Base-by-base conservation (phyloP, 2,888 invertebrate genomes). In the Acholoe squamosa region DNA sequence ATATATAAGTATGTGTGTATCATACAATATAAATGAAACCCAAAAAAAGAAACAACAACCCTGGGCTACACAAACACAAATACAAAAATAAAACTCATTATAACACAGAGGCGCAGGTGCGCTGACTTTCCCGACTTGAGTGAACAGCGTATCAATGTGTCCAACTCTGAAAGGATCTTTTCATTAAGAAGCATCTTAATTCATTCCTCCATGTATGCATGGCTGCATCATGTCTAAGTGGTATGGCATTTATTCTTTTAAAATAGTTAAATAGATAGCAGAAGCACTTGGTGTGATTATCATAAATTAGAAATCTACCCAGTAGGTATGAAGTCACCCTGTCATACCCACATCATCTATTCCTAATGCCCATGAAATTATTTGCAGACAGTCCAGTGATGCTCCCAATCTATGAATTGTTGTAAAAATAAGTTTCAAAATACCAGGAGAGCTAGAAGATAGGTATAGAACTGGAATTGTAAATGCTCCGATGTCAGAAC, bases 81-180 rank as follows among this genome's bases (percentile, higher is more conserved):
- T 86, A 86, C 86, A 86, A 86, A 86, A 86, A 86, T 86, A 86
- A 84, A 86, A 86, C 86, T 86, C 56, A 28, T 80, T 71, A 43
- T 80, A 80, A 80, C 14, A 80, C 80, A 80, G 16, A 33, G 34
- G 34, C 80, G 80, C 34, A 22, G 19, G 33, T 22, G 80, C 80
- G 80, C 80, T 33, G 80, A 80, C 80, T 33, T 80, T 80, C 33
- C 22, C 19, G 33, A 33, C n/a, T n/a, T 22, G 19, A 80, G 80
- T 16, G 80, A 43, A 43, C 16, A 80, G 34, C 33, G 80, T 22
- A 71, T 71, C 71, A 71, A 43, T 43, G 71, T 28, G 71, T 16
- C 71, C 14, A 28, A 14, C 71, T 71, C 71, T 16, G 71, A 71
- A 28, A 71, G 22, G 25, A 61, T 61, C 61, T 71, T 14, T 71